Evolutionary conservation across 2,797 vertebrate species (phyloP).

Genomic region (Pseudochromis fuscus): DNA sequence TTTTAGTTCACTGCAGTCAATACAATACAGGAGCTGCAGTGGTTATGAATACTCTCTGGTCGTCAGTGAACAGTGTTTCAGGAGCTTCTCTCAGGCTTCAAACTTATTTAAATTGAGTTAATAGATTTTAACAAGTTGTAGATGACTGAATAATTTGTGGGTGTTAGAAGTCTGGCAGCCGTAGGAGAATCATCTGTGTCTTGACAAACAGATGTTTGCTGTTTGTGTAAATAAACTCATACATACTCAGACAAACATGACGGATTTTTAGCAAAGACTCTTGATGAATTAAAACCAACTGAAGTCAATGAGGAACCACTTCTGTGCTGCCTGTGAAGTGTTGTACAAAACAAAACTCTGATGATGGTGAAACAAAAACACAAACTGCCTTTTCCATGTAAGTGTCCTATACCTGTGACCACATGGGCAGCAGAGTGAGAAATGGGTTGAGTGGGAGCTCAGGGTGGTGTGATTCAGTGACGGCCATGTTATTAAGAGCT

Average conservation of each 20-base stretch:
- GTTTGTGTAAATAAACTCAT: conserved; percentile 22
- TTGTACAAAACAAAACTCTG: not conserved
- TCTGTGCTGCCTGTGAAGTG: not conserved
- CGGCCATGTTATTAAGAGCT: too few species aligned
- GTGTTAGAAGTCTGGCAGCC: conserved; percentile 33
- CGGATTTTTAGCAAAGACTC: conserved; percentile 21
- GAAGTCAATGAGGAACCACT: not conserved
- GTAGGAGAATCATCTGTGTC: conserved; percentile 38
- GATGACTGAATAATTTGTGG: conserved; percentile 56
- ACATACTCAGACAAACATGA: conserved; percentile 11
- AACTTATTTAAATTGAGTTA: conserved; percentile 24
- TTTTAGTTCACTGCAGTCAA: conserved; percentile 17
- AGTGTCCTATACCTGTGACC: too few species aligned
- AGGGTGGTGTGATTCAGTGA: too few species aligned
- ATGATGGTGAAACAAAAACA: too few species aligned
- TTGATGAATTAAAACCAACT: not conserved
- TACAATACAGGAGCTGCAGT: not conserved
- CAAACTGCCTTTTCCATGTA: too few species aligned
- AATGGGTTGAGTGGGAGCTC: too few species aligned
- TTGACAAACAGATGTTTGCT: conserved; percentile 51
- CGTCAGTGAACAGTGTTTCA: conserved; percentile 19
- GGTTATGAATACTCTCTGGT: conserved; percentile 1
- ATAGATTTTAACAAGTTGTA: conserved; percentile 51
- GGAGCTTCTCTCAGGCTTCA: conserved; percentile 8
- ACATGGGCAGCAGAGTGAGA: too few species aligned